Evolutionary conservation across 2,113 vertebrate genomes (phyloP).

Genomic region (Okapia johnstoni): DNA sequence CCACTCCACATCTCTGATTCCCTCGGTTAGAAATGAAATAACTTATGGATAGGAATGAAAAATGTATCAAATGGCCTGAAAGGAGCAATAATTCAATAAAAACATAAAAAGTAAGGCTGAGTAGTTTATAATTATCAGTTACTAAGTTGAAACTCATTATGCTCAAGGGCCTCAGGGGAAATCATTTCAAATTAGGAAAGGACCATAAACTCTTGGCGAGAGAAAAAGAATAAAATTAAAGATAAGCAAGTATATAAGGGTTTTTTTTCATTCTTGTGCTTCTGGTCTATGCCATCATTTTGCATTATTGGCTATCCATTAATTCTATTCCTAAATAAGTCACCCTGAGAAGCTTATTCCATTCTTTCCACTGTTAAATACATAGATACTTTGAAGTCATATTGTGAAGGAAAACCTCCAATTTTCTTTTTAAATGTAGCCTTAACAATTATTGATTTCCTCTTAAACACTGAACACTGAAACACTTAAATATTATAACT

Average conservation of each 20-base stretch:
- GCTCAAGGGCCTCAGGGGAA: slow-evolving; percentile 9
- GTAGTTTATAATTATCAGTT: slow-evolving; percentile 49
- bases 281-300: neutral
- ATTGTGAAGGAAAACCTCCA: neutral
- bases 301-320: slow-evolving; percentile 4
- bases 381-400: neutral
- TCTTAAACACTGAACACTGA: neutral
- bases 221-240: slow-evolving; percentile 41
- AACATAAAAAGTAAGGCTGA: slow-evolving; percentile 24
- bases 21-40: neutral
- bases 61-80: neutral
- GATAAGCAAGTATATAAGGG: slow-evolving; percentile 26
- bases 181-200: slow-evolving; percentile 52
- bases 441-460: neutral
- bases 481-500: neutral
- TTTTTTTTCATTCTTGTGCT: neutral
- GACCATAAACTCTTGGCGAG: slow-evolving; percentile 34
- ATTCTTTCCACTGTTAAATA: neutral
- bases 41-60: neutral
- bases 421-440: neutral
- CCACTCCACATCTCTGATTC: neutral
- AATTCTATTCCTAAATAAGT: neutral
- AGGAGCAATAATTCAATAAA: slow-evolving; percentile 17
- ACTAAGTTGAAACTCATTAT: slow-evolving; percentile 44
- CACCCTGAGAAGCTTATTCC: neutral